phyloP scores from a whole-genome alignment of 2,113 vertebrate species.

The Alexandromys fortis region DNA sequence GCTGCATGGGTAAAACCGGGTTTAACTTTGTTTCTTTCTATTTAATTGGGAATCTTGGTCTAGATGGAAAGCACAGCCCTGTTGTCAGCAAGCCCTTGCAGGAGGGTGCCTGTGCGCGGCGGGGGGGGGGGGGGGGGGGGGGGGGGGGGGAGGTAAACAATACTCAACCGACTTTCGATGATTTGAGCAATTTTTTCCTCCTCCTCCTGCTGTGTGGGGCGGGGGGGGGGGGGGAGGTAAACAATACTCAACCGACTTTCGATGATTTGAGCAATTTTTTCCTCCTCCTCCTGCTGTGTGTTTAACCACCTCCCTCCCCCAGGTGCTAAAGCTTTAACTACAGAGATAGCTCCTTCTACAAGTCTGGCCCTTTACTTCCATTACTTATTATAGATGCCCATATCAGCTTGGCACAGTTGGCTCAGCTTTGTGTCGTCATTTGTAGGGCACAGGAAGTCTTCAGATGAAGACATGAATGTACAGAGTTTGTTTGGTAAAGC shows the following conservation, averaged over 20 bases:
- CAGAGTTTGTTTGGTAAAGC: not conserved
- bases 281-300: not conserved
- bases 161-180: not conserved
- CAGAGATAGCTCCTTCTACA: not conserved
- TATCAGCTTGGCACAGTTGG: not conserved
- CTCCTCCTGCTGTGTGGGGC: not conserved
- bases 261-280: not conserved
- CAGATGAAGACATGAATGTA: not conserved
- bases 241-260: not conserved
- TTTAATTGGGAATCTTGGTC: not conserved
- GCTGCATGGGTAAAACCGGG: not conserved
- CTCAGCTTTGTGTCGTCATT: not conserved
- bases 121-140: no score
- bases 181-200: not conserved
- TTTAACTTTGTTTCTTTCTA: constrained; percentile 31
- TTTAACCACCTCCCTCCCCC: no score
- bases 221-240: not conserved
- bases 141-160: not conserved
- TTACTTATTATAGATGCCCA: not conserved
- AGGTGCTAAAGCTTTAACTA: not conserved
- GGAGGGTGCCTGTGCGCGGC: not conserved
- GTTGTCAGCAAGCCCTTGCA: not conserved
- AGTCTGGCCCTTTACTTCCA: not conserved
- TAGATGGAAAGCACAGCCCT: not conserved
- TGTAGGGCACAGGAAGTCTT: not conserved